These are phyloP conservation scores for Leistus spinibarbis DNA, from an alignment of 2,888 invertebrate genomes.

Conservation along the genomic window DNA sequence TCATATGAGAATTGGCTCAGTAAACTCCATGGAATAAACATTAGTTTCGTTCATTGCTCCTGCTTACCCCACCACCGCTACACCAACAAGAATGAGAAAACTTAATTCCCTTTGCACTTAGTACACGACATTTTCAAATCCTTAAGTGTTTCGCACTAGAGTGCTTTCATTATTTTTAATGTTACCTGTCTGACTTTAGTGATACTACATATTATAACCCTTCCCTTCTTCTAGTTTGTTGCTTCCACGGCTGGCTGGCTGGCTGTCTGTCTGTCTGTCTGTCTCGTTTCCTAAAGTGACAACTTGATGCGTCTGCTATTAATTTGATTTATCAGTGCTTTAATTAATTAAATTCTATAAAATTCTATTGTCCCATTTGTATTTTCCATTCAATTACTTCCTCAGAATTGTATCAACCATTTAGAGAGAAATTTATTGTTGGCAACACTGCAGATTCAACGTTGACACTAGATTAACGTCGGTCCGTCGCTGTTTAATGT, in stretches of 20 bases:
- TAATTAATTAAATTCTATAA: neutral
- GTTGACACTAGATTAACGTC: neutral
- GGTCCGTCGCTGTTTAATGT: neutral
- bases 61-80: neutral
- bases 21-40: neutral
- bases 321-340: neutral
- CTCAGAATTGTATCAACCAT: neutral
- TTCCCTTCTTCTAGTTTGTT: neutral
- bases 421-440: neutral
- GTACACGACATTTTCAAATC: constrained; percentile 35
- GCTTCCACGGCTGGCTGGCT: neutral
- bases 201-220: neutral
- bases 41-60: neutral
- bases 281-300: neutral
- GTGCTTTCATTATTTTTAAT: constrained; percentile 37
- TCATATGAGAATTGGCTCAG: neutral
- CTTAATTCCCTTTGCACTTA: constrained; percentile 33
- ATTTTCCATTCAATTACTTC: neutral
- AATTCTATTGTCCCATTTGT: neutral
- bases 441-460: neutral
- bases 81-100: constrained; percentile 17
- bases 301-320: neutral
- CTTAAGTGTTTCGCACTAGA: constrained; percentile 33
- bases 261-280: neutral
- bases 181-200: constrained; percentile 32